Evolutionary conservation across 2,888 invertebrate genomes (phyloP).

Genomic region (Homarus gammarus): DNA sequence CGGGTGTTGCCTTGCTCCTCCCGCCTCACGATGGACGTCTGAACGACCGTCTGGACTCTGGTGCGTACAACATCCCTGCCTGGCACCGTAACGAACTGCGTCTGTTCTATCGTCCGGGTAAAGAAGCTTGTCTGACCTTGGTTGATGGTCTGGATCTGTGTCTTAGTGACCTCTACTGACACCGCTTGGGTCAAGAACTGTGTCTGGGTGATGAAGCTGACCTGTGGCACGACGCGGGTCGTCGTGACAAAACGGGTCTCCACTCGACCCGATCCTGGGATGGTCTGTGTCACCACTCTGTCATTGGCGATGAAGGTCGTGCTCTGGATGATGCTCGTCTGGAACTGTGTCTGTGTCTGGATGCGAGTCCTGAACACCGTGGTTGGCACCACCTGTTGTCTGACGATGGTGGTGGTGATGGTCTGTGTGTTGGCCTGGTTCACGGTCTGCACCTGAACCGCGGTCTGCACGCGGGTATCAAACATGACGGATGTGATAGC

Average conservation of each 20-base stretch:
- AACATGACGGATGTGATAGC: conserved; percentile 34
- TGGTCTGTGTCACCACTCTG: conserved; percentile 41
- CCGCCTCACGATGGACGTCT: conserved; percentile 39
- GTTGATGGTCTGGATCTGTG: conserved; percentile 37
- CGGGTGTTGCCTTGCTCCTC: conserved; percentile 34
- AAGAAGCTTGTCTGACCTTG: conserved; percentile 15
- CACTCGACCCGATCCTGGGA: background rate
- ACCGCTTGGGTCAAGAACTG: conserved; percentile 29
- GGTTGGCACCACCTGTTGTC: conserved; percentile 43
- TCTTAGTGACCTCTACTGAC: conserved; percentile 39
- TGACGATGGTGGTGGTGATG: conserved; percentile 63
- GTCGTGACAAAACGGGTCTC: conserved; percentile 47
- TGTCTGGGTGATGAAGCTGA: conserved; percentile 42
- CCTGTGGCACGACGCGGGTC: conserved; percentile 32
- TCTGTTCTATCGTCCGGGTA: conserved; percentile 17
- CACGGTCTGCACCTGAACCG: conserved; percentile 24
- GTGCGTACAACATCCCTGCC: conserved; percentile 46
- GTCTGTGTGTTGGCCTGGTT: conserved; percentile 57
- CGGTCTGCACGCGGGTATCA: conserved; percentile 22
- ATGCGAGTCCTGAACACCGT: conserved; percentile 43
- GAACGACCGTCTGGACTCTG: conserved; percentile 41
- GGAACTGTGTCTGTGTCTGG: conserved; percentile 34
- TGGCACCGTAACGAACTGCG: conserved; percentile 31
- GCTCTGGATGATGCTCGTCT: conserved; percentile 28
- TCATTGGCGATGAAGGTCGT: conserved; percentile 21